These are phyloP conservation scores for Tetraodon nigroviridis DNA, from an alignment of 2,113 vertebrate species.

Conservation along the genomic window DNA sequence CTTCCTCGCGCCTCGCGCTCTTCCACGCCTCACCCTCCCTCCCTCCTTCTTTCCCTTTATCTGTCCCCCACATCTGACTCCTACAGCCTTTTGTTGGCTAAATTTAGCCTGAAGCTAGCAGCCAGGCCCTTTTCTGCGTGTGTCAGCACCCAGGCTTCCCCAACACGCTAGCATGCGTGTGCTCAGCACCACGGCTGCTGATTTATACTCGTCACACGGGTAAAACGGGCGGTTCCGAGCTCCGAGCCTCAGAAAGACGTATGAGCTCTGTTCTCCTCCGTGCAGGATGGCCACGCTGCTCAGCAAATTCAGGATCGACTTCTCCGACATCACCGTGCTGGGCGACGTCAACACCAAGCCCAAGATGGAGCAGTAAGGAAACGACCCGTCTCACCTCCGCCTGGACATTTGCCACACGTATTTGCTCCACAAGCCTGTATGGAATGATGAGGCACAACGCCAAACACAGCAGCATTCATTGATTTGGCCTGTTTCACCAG, in stretches of 20 bases:
- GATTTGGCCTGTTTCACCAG: background rate
- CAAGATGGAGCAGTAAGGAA: conserved; percentile 90
- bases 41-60: conserved; percentile 18
- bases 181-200: no score
- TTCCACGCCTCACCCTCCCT: no score
- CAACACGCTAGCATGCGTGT: no score
- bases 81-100: conserved; percentile 57
- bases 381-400: no score
- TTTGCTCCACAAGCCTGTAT: background rate
- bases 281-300: conserved; percentile 94
- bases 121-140: conserved; percentile 21
- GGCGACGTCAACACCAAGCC: conserved; percentile 98
- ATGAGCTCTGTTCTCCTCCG: background rate
- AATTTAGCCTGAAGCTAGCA: conserved; percentile 51
- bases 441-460: background rate
- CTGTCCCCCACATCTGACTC: conserved; percentile 67
- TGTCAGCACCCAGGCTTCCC: no score
- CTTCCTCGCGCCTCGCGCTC: background rate
- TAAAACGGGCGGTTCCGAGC: no score
- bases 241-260: no score
- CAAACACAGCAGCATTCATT: background rate
- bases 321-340: conserved; percentile 94
- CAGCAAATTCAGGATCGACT: conserved; percentile 98
- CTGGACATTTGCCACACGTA: no score
- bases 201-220: no score